Conservation (phyloP, 1,140 invertebrate species). For the Halesus radiatus region DNA sequence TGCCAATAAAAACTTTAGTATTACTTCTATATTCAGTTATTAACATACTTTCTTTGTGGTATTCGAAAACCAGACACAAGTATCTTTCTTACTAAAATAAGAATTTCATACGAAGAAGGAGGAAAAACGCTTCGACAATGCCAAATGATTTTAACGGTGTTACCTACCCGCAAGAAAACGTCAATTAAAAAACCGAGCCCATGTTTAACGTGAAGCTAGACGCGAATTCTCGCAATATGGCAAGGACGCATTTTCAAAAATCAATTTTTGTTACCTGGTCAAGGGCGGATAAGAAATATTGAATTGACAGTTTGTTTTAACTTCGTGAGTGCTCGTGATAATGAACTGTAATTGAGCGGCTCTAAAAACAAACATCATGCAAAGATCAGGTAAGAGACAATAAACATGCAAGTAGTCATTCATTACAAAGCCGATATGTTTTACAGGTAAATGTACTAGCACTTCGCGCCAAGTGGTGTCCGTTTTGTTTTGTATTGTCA, state of each 20-base stretch:
- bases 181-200: neutral
- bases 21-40: too few relatives aligned
- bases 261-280: conserved; percentile 67
- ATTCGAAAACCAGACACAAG: too few relatives aligned
- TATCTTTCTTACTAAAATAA: too few relatives aligned
- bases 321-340: conserved; percentile 65
- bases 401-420: conserved; percentile 1
- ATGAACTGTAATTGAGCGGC: conserved; percentile 57
- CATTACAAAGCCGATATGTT: conserved; percentile 1
- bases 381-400: conserved; percentile 67
- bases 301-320: conserved; percentile 67
- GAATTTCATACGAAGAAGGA: too few relatives aligned
- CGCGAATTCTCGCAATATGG: conserved; percentile 36
- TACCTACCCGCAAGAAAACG: conserved; percentile 16
- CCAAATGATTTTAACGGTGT: too few relatives aligned
- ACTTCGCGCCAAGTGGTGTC: conserved; percentile 46
- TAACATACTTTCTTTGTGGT: too few relatives aligned
- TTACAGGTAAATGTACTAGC: conserved; percentile 20
- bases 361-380: conserved; percentile 63
- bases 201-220: conserved; percentile 31
- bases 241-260: conserved; percentile 67
- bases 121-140: too few relatives aligned
- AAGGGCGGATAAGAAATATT: conserved; percentile 60
- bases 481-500: conserved; percentile 43
- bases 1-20: too few relatives aligned